These are phyloP conservation scores for Drosophila pseudoobscura DNA, from an alignment of 1,140 invertebrate genomes.

Conservation along the genomic window DNA sequence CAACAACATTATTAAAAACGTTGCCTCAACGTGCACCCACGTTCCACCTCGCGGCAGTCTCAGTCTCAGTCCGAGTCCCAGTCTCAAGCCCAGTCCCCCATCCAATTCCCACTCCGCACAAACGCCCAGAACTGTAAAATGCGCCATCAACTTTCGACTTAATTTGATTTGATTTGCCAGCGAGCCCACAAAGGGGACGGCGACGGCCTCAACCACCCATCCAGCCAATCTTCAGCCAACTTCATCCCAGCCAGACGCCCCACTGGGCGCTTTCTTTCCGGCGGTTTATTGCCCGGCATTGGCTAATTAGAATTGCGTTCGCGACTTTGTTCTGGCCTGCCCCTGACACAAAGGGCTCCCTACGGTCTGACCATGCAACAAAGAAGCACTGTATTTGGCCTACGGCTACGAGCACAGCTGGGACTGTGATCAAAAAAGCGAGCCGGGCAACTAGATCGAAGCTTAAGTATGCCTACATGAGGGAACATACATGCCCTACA, in stretches of 20 bases:
- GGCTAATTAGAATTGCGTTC: conserved; percentile 71
- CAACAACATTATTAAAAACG: conserved; percentile 61
- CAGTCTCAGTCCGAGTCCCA: neutral
- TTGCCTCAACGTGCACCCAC: neutral
- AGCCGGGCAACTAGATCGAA: too few species aligned
- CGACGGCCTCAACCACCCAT: conserved; percentile 17
- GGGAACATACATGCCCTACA: too few species aligned
- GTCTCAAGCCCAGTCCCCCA: too few species aligned
- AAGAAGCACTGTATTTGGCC: too few species aligned
- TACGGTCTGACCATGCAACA: too few species aligned
- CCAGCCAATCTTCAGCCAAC: neutral
- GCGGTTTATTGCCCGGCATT: conserved; percentile 63
- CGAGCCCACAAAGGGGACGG: conserved; percentile 13
- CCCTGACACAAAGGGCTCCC: too few species aligned
- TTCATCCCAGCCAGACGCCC: conserved; percentile 10
- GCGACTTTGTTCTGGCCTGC: conserved; percentile 49
- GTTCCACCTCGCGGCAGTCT: neutral
- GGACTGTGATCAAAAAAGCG: too few species aligned
- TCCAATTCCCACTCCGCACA: conserved; percentile 2
- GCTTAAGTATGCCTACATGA: too few species aligned
- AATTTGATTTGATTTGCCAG: conserved; percentile 78
- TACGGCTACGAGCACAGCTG: too few species aligned
- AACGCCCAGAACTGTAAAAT: conserved; percentile 21
- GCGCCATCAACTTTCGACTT: conserved; percentile 62
- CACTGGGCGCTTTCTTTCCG: conserved; percentile 37